Evolutionary conservation across 2,113 vertebrate genomes (phyloP).

Genomic region (Neotragus moschatus): DNA sequence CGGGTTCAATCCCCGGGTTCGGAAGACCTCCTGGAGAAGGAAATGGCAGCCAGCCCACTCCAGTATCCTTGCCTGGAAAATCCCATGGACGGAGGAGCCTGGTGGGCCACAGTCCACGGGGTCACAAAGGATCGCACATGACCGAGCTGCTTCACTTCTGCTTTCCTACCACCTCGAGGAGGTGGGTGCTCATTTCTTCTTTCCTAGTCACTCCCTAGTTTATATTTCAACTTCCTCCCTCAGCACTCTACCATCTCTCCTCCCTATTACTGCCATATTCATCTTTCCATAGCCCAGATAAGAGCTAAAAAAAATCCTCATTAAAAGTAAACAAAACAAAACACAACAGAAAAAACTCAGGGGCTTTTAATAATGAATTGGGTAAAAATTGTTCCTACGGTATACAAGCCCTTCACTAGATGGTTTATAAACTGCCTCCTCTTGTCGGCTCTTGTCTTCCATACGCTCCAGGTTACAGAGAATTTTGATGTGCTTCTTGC

Average conservation of each 20-base stretch:
- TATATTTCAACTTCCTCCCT: background rate
- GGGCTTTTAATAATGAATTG: background rate
- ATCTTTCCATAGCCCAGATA: background rate
- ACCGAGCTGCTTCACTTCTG: background rate
- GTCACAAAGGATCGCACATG: rapidly evolving
- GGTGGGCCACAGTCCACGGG: background rate
- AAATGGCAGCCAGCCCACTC: background rate
- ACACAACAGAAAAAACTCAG: background rate
- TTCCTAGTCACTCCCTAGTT: background rate
- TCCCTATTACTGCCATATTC: background rate
- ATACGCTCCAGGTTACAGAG: background rate
- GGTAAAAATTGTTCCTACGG: background rate
- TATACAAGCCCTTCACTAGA: background rate
- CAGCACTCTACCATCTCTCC: background rate
- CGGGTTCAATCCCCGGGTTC: rapidly evolving
- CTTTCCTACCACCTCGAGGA: background rate
- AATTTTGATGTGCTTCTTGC: background rate
- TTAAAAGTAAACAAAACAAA: background rate
- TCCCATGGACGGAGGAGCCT: background rate
- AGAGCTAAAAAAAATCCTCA: background rate
- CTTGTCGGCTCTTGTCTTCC: background rate
- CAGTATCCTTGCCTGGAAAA: background rate
- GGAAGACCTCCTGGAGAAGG: background rate
- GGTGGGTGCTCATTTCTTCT: background rate
- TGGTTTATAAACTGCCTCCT: background rate